Evolutionary conservation across 2,113 vertebrate genomes (phyloP).

Genomic region (Mirza zaza): DNA sequence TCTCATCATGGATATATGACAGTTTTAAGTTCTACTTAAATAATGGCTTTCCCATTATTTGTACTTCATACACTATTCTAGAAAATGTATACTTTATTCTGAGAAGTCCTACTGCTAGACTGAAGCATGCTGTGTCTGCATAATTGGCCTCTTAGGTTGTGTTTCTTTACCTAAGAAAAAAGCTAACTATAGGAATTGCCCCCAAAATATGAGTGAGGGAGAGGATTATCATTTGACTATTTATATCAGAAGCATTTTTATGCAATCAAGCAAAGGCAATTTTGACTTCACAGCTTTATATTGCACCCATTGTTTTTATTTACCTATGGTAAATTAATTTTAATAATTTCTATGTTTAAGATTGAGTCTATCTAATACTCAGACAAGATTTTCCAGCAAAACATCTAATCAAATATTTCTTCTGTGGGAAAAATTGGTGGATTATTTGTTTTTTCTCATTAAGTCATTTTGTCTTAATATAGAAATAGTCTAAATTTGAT

Average conservation of each 20-base stretch:
- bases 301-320: not conserved
- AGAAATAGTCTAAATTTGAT: constrained; percentile 41
- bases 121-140: not conserved
- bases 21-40: constrained; percentile 45
- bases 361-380: not conserved
- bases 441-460: constrained; percentile 8
- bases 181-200: not conserved
- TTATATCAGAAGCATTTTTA: constrained; percentile 42
- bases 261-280: not conserved
- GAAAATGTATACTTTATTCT: constrained; percentile 12
- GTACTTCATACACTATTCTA: not conserved
- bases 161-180: not conserved
- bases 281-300: not conserved
- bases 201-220: not conserved
- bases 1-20: not conserved
- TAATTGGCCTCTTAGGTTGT: not conserved
- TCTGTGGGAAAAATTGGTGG: not conserved
- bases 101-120: not conserved
- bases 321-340: constrained; percentile 16
- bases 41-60: not conserved
- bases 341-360: constrained; percentile 2
- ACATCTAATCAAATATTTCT: not conserved
- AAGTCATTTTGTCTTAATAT: not conserved
- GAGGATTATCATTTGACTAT: not conserved
- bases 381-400: constrained; percentile 27